Conservation (phyloP, 1,140 invertebrate genomes). For the Brachionus sp. region DNA sequence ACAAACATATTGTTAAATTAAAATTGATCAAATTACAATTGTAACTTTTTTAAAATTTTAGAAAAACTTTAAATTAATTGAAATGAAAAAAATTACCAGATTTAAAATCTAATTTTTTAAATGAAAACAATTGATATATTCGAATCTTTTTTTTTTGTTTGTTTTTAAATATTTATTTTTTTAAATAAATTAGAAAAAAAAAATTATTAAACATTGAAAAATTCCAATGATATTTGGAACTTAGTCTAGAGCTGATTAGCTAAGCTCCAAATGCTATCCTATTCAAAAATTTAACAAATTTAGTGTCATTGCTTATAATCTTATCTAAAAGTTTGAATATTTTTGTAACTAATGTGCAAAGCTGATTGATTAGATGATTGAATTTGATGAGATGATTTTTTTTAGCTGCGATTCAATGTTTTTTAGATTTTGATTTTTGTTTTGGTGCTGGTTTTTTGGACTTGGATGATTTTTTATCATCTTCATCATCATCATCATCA, state of each 20-base stretch:
- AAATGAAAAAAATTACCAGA: too few relatives aligned
- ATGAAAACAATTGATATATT: too few relatives aligned
- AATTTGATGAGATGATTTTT: not conserved
- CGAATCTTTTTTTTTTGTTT: too few relatives aligned
- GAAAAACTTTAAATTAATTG: too few relatives aligned
- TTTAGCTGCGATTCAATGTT: slow-evolving; percentile 6
- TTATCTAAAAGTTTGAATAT: not conserved
- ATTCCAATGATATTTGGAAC: not conserved
- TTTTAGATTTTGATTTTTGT: not conserved
- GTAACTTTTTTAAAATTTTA: too few relatives aligned
- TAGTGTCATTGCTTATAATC: not conserved
- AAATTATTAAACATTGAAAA: not conserved
- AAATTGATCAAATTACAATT: too few relatives aligned
- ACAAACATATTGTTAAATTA: too few relatives aligned
- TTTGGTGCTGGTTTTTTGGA: slow-evolving; percentile 20
- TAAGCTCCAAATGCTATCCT: not conserved
- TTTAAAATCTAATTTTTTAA: too few relatives aligned
- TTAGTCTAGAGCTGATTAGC: not conserved
- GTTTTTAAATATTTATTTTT: not conserved
- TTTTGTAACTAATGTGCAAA: slow-evolving; percentile 2
- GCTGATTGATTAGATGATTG: not conserved
- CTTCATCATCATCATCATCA: slow-evolving; percentile 29
- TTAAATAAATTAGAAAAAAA: not conserved
- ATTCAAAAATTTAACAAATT: slow-evolving; percentile 14
- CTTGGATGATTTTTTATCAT: slow-evolving; percentile 27